Evolutionary conservation across 1,140 invertebrate species (phyloP), one percentile per base, ranked within the genome.

Genomic region (Cryptotermes secundus): DNA sequence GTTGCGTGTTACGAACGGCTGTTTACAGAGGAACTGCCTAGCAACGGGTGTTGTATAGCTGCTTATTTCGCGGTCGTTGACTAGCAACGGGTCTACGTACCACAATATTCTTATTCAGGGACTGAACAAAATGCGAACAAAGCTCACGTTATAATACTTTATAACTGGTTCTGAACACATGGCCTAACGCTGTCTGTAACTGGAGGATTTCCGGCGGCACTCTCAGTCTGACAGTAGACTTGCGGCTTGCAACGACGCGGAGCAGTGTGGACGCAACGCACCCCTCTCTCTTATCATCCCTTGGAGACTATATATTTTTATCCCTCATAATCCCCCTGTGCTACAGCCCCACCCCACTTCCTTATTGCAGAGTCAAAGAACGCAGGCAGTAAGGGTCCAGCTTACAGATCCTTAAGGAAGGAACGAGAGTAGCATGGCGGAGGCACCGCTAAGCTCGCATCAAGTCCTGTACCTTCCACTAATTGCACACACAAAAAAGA

Each of bases 341-440:
- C 59, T 31, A 72, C 26, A 38, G 12, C 10, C n/a, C 26, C 16
- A 72, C 26, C n/a, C n/a, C 59, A 26, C 4, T 72, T 1, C n/a
- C 59, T 72, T 31, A 72, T 9, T 72, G 26, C n/a, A 26, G 26
- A 31, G 59, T 72, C 59, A 72, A 72, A 72, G 59, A 31, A 72
- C 59, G 59, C 1, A 72, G 59, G 2, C 59, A 31, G 59, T 72
- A 72, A 72, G 59, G 59, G 59, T n/a, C 59, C 59, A 26, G 4
- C 59, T 72, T 72, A 72, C 26, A 72, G n/a, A 72, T n/a, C 59
- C 59, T 72, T 72, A 72, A 72, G 59, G 59, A 72, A 72, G 59
- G 16, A 72, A 72, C 59, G 9, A 16, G 53, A 72, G 59, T 72
- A 7, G 59, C n/a, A 26, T 72, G 2, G 59, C 6, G 22, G n/a